A percentile compares a stretch with the other conserved stretches of the same genome.
These are phyloP conservation scores for Anastrepha obliqua DNA, from an alignment of 1,140 invertebrate genomes.

Conservation along the genomic window DNA sequence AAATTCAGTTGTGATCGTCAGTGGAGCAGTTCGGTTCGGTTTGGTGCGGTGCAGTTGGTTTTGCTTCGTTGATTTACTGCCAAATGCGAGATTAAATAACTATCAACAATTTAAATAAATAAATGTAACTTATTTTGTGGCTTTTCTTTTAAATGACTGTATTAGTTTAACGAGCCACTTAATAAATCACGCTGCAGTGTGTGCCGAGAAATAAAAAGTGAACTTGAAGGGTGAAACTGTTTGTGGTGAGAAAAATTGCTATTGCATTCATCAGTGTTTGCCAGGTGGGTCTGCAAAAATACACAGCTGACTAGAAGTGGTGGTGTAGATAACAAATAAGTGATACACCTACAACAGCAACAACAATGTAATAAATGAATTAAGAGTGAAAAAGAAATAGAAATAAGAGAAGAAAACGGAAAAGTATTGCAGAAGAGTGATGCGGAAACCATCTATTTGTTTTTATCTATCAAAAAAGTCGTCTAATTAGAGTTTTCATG, in stretches of 20 bases:
- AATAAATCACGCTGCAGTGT: neutral
- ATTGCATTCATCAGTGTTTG: neutral
- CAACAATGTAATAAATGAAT: neutral
- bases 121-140: neutral
- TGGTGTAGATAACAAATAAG: neutral
- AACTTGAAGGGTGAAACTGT: neutral
- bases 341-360: neutral
- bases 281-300: conserved; percentile 13
- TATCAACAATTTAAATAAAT: conserved; percentile 8
- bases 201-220: neutral
- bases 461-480: neutral
- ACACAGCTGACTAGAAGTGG: neutral
- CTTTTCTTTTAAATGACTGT: neutral
- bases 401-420: neutral
- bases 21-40: conserved; percentile 2
- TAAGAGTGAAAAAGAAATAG: neutral
- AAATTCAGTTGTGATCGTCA: conserved; percentile 13
- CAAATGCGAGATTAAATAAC: neutral
- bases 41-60: neutral
- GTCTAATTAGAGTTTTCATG: neutral
- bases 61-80: neutral
- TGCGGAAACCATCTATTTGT: neutral
- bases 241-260: neutral
- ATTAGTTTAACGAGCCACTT: neutral
- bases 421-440: neutral